These are phyloP conservation scores for Drosophila nebulosa DNA, from an alignment of 1,140 invertebrate species.

Conservation along the genomic window DNA sequence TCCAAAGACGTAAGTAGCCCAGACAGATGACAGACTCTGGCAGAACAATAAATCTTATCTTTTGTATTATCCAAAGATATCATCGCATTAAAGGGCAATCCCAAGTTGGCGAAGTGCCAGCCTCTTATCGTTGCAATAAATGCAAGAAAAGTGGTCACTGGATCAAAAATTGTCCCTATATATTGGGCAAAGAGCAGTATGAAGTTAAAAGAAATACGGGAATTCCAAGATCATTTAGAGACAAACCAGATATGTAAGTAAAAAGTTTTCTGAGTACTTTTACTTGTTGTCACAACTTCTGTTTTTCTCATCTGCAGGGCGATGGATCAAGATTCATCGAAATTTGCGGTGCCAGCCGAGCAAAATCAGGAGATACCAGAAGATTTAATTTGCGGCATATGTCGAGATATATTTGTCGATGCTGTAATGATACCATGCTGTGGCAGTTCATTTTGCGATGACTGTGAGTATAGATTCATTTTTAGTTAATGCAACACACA, in stretches of 20 bases:
- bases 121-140: slow-evolving; percentile 95
- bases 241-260: slow-evolving; percentile 81
- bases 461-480: slow-evolving; percentile 87
- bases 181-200: slow-evolving; percentile 81
- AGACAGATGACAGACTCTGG: too few relatives aligned
- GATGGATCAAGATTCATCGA: slow-evolving; percentile 37
- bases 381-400: slow-evolving; percentile 94
- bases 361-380: slow-evolving; percentile 88
- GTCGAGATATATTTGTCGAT: slow-evolving; percentile 95
- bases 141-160: slow-evolving; percentile 96
- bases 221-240: slow-evolving; percentile 98
- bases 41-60: too few relatives aligned
- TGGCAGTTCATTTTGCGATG: slow-evolving; percentile 98
- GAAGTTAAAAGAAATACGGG: slow-evolving; percentile 97
- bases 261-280: neutral
- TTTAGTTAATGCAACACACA: too few relatives aligned
- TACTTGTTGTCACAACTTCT: neutral
- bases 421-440: slow-evolving; percentile 98
- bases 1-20: slow-evolving; percentile 92
- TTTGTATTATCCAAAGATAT: slow-evolving; percentile 84
- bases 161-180: slow-evolving; percentile 95
- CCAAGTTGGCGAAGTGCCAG: slow-evolving; percentile 93
- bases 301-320: slow-evolving; percentile 22
- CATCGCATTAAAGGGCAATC: slow-evolving; percentile 92
- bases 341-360: slow-evolving; percentile 44